phyloP scores from a whole-genome alignment of 2,113 vertebrate species.

The Capricornis sumatraensis region DNA sequence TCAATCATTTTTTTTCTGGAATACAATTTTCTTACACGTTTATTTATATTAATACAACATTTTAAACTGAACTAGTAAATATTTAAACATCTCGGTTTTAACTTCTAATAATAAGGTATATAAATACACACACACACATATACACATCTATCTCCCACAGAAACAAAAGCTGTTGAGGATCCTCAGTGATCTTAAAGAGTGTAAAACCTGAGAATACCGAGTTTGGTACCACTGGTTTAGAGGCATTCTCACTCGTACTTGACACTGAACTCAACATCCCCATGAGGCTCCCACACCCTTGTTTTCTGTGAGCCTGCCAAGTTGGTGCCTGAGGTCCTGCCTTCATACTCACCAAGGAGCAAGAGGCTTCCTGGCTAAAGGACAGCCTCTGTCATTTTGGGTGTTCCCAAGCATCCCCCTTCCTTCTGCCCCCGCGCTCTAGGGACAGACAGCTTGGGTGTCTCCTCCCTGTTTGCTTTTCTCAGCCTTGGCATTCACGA shows the following conservation, averaged over 20 bases:
- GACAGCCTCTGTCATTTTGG: background rate
- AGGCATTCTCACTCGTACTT: background rate
- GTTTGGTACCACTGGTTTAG: background rate
- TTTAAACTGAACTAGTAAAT: background rate
- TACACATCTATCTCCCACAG: background rate
- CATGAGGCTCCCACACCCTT: background rate
- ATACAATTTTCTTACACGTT: background rate
- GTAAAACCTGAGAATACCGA: background rate
- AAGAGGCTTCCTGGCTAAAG: background rate
- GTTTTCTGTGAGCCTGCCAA: background rate
- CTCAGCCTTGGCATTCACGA: background rate
- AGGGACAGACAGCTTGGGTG: background rate
- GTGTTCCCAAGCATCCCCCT: background rate
- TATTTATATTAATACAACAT: background rate
- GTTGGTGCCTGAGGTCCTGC: background rate
- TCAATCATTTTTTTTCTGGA: background rate
- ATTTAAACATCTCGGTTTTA: background rate
- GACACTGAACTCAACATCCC: background rate
- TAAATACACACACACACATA: background rate
- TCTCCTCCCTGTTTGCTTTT: slow-evolving; percentile 34
- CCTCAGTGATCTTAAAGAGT: background rate
- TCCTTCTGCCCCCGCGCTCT: background rate
- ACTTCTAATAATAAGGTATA: background rate
- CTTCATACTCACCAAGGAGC: background rate
- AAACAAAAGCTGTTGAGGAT: background rate